Base-by-base conservation (phyloP, 2,797 vertebrate genomes). In the Nannoperca obscura region DNA sequence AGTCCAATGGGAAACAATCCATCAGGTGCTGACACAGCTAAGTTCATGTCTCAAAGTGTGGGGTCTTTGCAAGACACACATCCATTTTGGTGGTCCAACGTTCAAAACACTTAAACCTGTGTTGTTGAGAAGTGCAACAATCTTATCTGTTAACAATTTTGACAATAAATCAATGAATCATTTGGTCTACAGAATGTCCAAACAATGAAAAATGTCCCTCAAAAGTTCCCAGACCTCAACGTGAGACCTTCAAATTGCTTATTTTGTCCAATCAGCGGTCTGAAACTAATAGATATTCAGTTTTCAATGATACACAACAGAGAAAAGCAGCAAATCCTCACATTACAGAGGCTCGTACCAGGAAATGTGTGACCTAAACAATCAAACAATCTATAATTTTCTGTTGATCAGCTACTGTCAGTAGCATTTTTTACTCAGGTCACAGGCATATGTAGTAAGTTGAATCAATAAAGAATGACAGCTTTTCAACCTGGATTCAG, bases 21-120 rank as follows among this genome's bases (percentile, higher is more conserved):
- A 80, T 90, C 83, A 84, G 84, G 74, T 71, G 82, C 84, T 81
- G 82, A 91, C 81, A 53, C 59, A 73, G 86, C 80, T 9, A 63
- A 78, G 72, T 85, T 88, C 74, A 77, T 20, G 83, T 76, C 72
- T 84, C 75, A 44, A 83, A 85, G 78, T 88, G 86, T 84, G 77
- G 74, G 82, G 81, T 87, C 78, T 81, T 42, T 55, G 30, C 24
- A 69, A 42, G 68, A 27, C 24, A 27, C 24, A 27, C 24, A 27
- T 2, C 24, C 24, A 27, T 27, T 27, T 27, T 27, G 24, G 24
- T 2, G 24, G 24, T 27, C 17, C 20, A 38, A 47, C 20, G 7
- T 42, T 54, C 13, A 64, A 57, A 58, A 71, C 3, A 5, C 15
- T 38, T 17, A 36, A 62, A 46, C 19, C 14, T 22, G 34, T 34